Evolutionary conservation across 64 coral and sea anemone genomes (phyloP).

Genomic region (Trachythela sp.): DNA sequence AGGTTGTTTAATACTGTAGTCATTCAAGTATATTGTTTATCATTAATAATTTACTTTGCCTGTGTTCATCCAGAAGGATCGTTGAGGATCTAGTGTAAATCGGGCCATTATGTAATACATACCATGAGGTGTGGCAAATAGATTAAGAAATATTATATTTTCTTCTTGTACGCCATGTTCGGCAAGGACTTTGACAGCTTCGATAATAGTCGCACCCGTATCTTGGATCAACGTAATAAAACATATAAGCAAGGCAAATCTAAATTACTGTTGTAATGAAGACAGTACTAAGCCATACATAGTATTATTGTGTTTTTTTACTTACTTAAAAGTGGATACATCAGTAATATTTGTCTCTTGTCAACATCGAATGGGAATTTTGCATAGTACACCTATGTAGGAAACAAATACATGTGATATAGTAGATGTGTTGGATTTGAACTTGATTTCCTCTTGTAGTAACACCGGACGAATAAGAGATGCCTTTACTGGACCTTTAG

Average conservation of each 20-base stretch:
- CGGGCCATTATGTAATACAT: neutral
- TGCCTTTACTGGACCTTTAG: too few relatives aligned
- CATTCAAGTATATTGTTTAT: too few relatives aligned
- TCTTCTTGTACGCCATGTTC: constrained; percentile 90
- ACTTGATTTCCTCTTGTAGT: neutral
- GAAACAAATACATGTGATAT: neutral
- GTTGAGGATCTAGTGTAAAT: too few relatives aligned
- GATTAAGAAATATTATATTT: constrained; percentile 78
- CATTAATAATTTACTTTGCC: too few relatives aligned
- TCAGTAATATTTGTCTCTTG: constrained; percentile 76
- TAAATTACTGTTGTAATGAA: too few relatives aligned
- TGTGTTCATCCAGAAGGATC: too few relatives aligned
- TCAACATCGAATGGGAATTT: constrained; percentile 94
- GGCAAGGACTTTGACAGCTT: constrained; percentile 71
- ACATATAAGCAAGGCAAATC: too few relatives aligned
- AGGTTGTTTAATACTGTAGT: too few relatives aligned
- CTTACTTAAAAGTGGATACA: constrained; percentile 98
- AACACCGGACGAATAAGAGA: too few relatives aligned
- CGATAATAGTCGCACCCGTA: constrained; percentile 81
- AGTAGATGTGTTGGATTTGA: neutral
- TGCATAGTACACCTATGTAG: constrained; percentile 82
- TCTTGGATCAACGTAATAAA: constrained; percentile 41
- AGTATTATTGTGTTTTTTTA: neutral
- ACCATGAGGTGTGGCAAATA: constrained; percentile 90
- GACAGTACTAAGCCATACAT: too few relatives aligned